Evolutionary conservation across 2,888 invertebrate genomes (phyloP).

Genomic region (Drosophila koepferae): DNA sequence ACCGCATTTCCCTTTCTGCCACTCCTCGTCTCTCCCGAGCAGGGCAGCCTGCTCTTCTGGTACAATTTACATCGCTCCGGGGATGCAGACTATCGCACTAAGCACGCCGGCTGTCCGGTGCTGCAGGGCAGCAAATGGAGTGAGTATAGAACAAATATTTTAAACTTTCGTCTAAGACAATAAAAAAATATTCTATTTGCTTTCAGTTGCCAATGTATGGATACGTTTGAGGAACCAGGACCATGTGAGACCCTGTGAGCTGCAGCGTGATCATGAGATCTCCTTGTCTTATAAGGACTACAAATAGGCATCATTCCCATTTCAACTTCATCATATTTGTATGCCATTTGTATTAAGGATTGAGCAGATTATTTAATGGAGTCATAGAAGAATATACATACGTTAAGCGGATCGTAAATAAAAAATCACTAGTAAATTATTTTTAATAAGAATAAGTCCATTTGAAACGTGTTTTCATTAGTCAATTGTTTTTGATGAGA

Average conservation of each 20-base stretch:
- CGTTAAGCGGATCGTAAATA: neutral
- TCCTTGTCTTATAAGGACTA: conserved; percentile 67
- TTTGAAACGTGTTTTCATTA: no score
- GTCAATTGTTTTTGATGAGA: no score
- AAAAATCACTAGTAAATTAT: neutral
- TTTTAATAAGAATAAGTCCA: neutral
- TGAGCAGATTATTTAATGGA: neutral
- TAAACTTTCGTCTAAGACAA: neutral
- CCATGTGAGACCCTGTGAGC: conserved; percentile 87
- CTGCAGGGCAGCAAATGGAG: conserved; percentile 82
- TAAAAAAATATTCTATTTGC: neutral
- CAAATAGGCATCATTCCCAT: conserved; percentile 38
- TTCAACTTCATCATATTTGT: conserved; percentile 18
- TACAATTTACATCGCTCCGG: conserved; percentile 80
- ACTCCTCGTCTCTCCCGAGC: conserved; percentile 93
- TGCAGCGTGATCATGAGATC: conserved; percentile 71
- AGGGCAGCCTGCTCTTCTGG: conserved; percentile 86
- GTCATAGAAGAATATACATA: no score
- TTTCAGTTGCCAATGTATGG: conserved; percentile 94
- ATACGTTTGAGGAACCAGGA: conserved; percentile 93
- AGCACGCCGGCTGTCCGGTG: conserved; percentile 82
- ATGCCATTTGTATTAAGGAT: conserved; percentile 43
- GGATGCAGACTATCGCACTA: conserved; percentile 78
- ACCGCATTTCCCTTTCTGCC: conserved; percentile 97
- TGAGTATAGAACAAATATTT: conserved; percentile 31